Evolutionary conservation across 2,888 invertebrate species (phyloP), one percentile per base, ranked within the genome.

Genomic region (Scaptomyza caliginosa): DNA sequence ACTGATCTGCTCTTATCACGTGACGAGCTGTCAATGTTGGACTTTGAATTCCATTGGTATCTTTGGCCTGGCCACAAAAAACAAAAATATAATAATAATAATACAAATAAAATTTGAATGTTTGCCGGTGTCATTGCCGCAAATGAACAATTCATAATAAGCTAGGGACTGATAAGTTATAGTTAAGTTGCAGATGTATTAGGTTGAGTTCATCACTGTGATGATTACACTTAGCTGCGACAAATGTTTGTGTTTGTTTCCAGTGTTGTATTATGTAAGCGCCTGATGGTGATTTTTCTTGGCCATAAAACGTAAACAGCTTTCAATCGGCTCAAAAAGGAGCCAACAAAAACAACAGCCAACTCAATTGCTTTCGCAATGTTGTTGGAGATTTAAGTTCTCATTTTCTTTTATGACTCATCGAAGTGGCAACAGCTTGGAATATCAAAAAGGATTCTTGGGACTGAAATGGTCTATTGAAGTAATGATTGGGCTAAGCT

Each of bases 231-330:
- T 58, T 36, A 48, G 48, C 19, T 36, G 28, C n/a, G 54, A 30
- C 13, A 24, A 54, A 43, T 43, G 3, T 49, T 51, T 26, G 24
- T 16, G 34, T n/a, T 34, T 40, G n/a, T 7, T 30, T 17, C 23
- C 23, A 46, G 30, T 30, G 19, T 10, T 30, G 40, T 19, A 19
- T 66, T 73, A 59, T 60, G 55, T 39, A 67, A 74, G 54, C 51
- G 52, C 7, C 30, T 57, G 39, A 66, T 59, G 51, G 54, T 56
- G 66, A 51, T 57, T 74, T 72, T 70, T 62, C 67, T 66, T 67
- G 65, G 46, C 79, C 68, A 74, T 78, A 50, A 60, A 70, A 60
- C 58, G 65, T 77, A 67, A 79, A 77, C 83, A 66, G 65, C 63
- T 52, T 63, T 64, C 70, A 76, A 79, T 82, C 67, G 54, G 57